These are phyloP conservation scores for Macrostomum lignano DNA, from an alignment of 1,140 invertebrate species.

Conservation along the genomic window DNA sequence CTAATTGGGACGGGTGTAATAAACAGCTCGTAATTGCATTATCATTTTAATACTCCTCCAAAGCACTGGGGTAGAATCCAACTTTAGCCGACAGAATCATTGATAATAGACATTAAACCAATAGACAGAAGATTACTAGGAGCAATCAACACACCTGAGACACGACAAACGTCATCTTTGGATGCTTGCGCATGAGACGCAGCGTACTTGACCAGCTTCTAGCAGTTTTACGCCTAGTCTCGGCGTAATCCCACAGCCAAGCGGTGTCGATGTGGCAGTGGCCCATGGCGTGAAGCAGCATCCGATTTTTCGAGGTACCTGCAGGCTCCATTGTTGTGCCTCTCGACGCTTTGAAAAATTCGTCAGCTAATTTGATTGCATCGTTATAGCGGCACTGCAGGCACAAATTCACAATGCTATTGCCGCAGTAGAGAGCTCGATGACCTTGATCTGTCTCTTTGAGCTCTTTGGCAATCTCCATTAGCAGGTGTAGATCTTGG, in stretches of 20 bases:
- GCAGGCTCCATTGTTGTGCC: slow-evolving; percentile 8
- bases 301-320: slow-evolving; percentile 28
- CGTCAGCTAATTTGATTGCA: too few species aligned
- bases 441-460: background rate
- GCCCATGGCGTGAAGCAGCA: slow-evolving; percentile 30
- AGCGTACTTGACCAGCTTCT: slow-evolving; percentile 30
- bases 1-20: too few species aligned
- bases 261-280: slow-evolving; percentile 35
- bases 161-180: slow-evolving; percentile 30
- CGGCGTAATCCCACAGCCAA: slow-evolving; percentile 34
- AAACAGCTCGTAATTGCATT: too few species aligned
- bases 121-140: too few species aligned
- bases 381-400: too few species aligned
- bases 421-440: background rate
- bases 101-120: slow-evolving; percentile 2
- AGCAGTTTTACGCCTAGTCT: slow-evolving; percentile 33
- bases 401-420: background rate
- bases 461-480: slow-evolving; percentile 17
- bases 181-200: slow-evolving; percentile 30
- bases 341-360: too few species aligned
- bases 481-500: slow-evolving; percentile 28
- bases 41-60: too few species aligned
- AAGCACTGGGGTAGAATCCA: too few species aligned
- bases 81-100: slow-evolving; percentile 7
- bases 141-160: slow-evolving; percentile 32